Conservation (phyloP, 2,888 invertebrate genomes). For the Parthenolecanium corni region DNA sequence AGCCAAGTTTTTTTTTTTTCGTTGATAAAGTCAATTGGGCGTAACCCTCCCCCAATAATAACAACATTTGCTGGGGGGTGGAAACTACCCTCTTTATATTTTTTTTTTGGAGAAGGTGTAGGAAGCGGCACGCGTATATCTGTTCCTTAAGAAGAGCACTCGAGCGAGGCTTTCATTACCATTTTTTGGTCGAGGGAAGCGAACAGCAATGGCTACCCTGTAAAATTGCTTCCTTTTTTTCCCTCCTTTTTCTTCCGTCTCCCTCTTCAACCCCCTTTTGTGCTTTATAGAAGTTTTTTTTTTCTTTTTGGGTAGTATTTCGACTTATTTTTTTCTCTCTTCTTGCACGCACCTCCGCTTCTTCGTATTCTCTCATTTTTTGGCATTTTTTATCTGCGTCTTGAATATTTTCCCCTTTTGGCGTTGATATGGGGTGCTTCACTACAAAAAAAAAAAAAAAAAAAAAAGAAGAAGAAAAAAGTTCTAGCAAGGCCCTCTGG, state of each 20-base stretch:
- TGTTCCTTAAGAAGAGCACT: constrained; percentile 20
- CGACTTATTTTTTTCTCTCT: too few relatives aligned
- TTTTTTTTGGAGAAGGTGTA: constrained; percentile 3
- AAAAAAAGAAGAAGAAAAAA: too few relatives aligned
- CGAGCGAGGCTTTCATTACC: constrained; percentile 21
- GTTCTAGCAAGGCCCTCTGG: too few relatives aligned
- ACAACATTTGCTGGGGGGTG: constrained; percentile 8
- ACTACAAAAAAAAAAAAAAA: too few relatives aligned
- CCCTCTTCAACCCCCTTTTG: background rate
- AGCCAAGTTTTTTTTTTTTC: constrained; percentile 23
- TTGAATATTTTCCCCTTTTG: too few relatives aligned
- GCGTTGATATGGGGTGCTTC: too few relatives aligned
- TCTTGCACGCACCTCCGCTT: too few relatives aligned
- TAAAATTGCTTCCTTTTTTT: constrained; percentile 5
- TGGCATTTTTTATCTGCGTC: too few relatives aligned
- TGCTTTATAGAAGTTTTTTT: background rate
- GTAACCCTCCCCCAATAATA: constrained; percentile 24
- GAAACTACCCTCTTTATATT: background rate
- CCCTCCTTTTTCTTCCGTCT: background rate
- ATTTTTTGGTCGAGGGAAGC: constrained; percentile 11
- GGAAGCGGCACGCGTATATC: constrained; percentile 26
- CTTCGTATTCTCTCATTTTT: too few relatives aligned
- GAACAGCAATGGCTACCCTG: constrained; percentile 23
- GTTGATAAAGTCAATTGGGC: constrained; percentile 27
- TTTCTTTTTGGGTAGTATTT: background rate